These are phyloP conservation scores for Trilocha varians DNA, from an alignment of 2,888 invertebrate genomes.

Conservation along the genomic window DNA sequence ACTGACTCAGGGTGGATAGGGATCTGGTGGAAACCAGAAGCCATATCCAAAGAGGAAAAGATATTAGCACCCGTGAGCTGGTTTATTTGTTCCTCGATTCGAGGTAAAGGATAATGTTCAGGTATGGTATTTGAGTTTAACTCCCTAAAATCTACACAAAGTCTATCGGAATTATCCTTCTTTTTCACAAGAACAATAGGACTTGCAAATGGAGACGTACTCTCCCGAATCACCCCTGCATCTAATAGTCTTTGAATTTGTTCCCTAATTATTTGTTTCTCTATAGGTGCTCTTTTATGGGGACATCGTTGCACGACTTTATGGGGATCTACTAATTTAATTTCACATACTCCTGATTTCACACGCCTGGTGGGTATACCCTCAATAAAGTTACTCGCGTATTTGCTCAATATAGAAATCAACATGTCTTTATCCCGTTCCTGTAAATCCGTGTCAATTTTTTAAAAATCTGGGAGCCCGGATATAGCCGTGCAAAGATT, in stretches of 20 bases:
- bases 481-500: no score
- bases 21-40: conserved; percentile 21
- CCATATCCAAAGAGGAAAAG: conserved; percentile 20
- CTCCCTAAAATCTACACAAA: conserved; percentile 4
- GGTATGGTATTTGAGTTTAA: conserved; percentile 1
- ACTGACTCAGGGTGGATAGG: conserved; percentile 11
- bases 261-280: conserved; percentile 15
- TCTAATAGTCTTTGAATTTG: conserved; percentile 16
- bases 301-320: conserved; percentile 12
- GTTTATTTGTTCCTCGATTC: conserved; percentile 3
- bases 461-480: no score
- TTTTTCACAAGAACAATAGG: conserved; percentile 13
- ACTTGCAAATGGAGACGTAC: conserved; percentile 22
- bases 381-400: conserved; percentile 10
- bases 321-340: conserved; percentile 13
- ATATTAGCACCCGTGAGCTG: conserved; percentile 8
- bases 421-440: background rate
- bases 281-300: conserved; percentile 13
- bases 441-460: conserved; percentile 5
- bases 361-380: conserved; percentile 13
- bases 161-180: background rate
- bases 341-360: conserved; percentile 11
- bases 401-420: conserved; percentile 7
- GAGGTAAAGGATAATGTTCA: conserved; percentile 3
- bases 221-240: conserved; percentile 20